Evolutionary conservation across 2,888 invertebrate species (phyloP).

Genomic region (Ypsolopha sequella): DNA sequence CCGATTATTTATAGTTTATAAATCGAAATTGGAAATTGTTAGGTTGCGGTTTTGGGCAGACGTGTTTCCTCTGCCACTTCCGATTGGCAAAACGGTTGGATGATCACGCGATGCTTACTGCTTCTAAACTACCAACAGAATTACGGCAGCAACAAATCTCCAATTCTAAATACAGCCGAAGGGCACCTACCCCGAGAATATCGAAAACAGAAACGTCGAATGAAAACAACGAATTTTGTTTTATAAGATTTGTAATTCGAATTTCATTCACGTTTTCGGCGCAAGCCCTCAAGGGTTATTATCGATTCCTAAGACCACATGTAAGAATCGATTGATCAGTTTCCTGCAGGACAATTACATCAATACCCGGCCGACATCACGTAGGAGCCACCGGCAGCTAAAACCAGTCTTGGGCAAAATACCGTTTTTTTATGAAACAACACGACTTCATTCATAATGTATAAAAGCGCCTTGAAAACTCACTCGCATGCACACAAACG

Average conservation of each 20-base stretch:
- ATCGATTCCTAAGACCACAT: neutral
- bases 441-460: conserved; percentile 66
- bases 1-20: conserved; percentile 43
- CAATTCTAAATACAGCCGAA: conserved; percentile 6
- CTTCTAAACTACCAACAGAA: conserved; percentile 14
- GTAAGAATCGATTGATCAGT: neutral
- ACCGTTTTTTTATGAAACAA: conserved; percentile 52
- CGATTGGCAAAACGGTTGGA: conserved; percentile 24
- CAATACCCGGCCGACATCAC: conserved; percentile 44
- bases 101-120: conserved; percentile 47
- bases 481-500: conserved; percentile 30
- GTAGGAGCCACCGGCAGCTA: conserved; percentile 38
- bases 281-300: neutral
- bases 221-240: too few relatives aligned
- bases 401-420: conserved; percentile 56
- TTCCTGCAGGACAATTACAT: conserved; percentile 48
- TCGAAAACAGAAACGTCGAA: too few relatives aligned
- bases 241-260: too few relatives aligned
- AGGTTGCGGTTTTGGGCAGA: conserved; percentile 61
- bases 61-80: conserved; percentile 65
- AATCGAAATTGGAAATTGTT: conserved; percentile 62
- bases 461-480: conserved; percentile 48
- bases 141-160: conserved; percentile 12
- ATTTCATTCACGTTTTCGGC: too few relatives aligned
- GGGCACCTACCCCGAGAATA: neutral